Base-by-base conservation (phyloP, 2,797 vertebrate genomes). In the Lemur catta region DNA sequence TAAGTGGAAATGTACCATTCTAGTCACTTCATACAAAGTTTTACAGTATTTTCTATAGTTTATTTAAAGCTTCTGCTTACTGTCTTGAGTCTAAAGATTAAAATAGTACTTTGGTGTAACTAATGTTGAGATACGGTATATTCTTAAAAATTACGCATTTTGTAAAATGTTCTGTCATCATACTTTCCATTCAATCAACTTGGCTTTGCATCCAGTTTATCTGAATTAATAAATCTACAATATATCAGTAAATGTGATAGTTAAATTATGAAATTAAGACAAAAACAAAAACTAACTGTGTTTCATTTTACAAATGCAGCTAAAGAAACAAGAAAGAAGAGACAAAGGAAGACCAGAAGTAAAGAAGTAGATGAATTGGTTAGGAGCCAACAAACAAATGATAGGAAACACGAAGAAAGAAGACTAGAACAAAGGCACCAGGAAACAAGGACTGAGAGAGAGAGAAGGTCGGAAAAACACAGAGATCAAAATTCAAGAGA, bases 291-390 rank as follows among this genome's bases (percentile, higher is more conserved):
- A 38, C 30, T 97, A 84, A 52, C 30, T 76, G 2, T 63, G 38
- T 97, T 91, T 95, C 11, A 88, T 96, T 97, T 98, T 95, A 94
- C 97, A 99, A 98, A 98, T 97, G 98, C 98, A 4, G 99, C 99
- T 96, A 98, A 95, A 94, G 98, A 98, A 95, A 98, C 74, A 96
- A 99, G 98, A 96, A 99, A 98, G 95, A 99, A 98, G 84, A 95
- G 22, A 1, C 98, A 98, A 74, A 94, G 96, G 4, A 98, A 97
- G 52, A 98, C 98, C 94, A 99, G 98, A 97, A 98, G 97, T 2
- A 98, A 98, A 99, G 98, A 97, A 92, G 95, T 84, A 85, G 97
- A 97, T 85, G 98, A 98, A 94, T 46, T 89, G 55, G 85, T 97
- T 63, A 98, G 97, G 88, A 98, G 97, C 94, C 98, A 98, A n/a